A percentile compares a stretch with the other conserved stretches of the same genome.
These are phyloP conservation scores for Tachystola acroxantha DNA, from an alignment of 2,888 invertebrate genomes.

Conservation along the genomic window DNA sequence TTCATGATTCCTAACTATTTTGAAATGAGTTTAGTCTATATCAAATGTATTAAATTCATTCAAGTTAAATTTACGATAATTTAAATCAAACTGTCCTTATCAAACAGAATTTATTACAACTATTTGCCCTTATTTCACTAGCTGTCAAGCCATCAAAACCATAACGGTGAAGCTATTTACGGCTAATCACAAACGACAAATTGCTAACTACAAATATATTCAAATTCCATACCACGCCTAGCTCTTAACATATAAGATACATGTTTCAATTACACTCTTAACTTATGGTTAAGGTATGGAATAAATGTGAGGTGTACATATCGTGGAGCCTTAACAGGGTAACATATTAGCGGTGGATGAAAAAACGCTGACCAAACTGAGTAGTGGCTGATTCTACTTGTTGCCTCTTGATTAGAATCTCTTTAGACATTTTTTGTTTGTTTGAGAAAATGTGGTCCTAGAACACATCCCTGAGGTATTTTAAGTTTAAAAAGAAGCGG, in stretches of 20 bases:
- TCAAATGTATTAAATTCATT: no score
- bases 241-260: constrained; percentile 32
- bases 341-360: constrained; percentile 51
- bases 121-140: not conserved
- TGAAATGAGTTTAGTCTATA: no score
- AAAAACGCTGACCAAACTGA: constrained; percentile 40
- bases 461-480: not conserved
- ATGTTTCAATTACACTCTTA: constrained; percentile 56
- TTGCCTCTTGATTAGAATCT: not conserved
- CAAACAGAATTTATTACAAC: not conserved
- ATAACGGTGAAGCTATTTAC: not conserved
- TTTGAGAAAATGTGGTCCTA: no score
- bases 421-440: no score
- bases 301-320: constrained; percentile 42
- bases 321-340: constrained; percentile 45
- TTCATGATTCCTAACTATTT: no score
- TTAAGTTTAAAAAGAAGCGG: not conserved
- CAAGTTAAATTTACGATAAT: no score
- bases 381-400: constrained; percentile 23
- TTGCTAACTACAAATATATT: constrained; percentile 21
- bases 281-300: constrained; percentile 54
- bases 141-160: not conserved
- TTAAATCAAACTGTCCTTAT: no score
- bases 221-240: constrained; percentile 29
- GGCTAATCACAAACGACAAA: constrained; percentile 24